Percentiles rank a stretch among this genome's conserved stretches.
Evolutionary conservation across 37 sponge, comb jelly and placozoan species (phyloP).

Genomic region (Diacarnus erythraeanus): DNA sequence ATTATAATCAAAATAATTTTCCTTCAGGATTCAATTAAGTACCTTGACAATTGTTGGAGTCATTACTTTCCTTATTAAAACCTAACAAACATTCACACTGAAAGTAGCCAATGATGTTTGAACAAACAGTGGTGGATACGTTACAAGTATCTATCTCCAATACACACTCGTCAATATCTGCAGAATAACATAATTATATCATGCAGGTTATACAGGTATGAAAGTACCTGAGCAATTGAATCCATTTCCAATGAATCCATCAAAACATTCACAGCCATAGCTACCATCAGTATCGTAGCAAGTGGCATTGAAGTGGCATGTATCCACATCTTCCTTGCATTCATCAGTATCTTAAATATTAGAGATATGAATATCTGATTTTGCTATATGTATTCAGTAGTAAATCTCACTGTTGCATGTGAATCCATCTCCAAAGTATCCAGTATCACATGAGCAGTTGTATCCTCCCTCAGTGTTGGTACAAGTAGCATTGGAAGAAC

Average conservation of each 20-base stretch:
- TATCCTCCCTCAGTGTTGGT: slow-evolving; percentile 37
- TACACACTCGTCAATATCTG: neutral
- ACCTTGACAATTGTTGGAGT: neutral
- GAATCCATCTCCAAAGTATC: neutral
- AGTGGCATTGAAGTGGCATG: slow-evolving; percentile 35
- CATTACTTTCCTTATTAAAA: neutral
- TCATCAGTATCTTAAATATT: slow-evolving; percentile 37
- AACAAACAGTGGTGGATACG: neutral
- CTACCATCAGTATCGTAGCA: slow-evolving; percentile 43
- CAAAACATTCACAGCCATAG: slow-evolving; percentile 34
- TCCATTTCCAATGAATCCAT: slow-evolving; percentile 23
- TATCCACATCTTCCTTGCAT: slow-evolving; percentile 8
- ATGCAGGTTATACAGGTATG: neutral
- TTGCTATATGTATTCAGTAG: neutral
- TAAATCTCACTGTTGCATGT: neutral
- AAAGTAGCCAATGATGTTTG: slow-evolving; percentile 16
- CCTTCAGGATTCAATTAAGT: too few species aligned
- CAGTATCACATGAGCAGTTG: neutral
- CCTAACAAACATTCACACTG: neutral
- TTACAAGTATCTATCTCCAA: neutral
- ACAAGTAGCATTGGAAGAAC: slow-evolving; percentile 46
- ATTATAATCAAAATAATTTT: too few species aligned
- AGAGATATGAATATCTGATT: neutral
- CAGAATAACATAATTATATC: too few species aligned
- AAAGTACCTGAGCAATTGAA: neutral